Evolutionary conservation across 2,888 invertebrate species (phyloP), one percentile per base, ranked within the genome.

Genomic region (Drosophila mettleri): DNA sequence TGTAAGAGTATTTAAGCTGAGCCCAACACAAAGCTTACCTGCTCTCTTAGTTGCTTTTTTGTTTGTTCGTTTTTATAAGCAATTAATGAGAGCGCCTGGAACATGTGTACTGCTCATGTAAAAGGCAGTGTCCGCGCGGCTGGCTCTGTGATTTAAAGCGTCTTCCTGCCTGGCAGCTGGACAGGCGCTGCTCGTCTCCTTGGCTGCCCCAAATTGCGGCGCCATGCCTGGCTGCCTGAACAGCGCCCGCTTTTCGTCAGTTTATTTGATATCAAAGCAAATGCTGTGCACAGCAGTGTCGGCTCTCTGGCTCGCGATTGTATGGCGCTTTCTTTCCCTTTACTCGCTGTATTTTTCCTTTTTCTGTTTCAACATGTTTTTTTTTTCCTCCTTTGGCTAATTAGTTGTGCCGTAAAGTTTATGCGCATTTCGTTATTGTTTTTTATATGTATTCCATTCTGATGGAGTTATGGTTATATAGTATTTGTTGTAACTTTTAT

Each of bases 371-470:
- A 20, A 20, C 20, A n/a, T n/a, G n/a, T n/a, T n/a, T 33, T n/a
- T 22, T 49, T 14, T 31, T 24, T 43, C 31, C 33, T 29, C 45
- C 43, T 34, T 57, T 43, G 55, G 45, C 76, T 85, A 84, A 84
- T 84, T 84, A 89, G 83, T 82, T 89, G 86, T 48, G 82, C 73
- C 73, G 65, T 84, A 71, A 84, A 89, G 24, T 89, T 85, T 75
- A 80, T 80, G 85, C 81, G 71, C 53, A 58, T 84, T 69, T 76
- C 68, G 65, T 88, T 88, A 80, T 81, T 85, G 71, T 84, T 70
- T 43, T 72, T 41, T 33, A 38, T 36, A 61, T 59, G 48, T 69
- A 43, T 67, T n/a, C 34, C 55, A 66, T 77, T 61, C 43, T 65
- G 38, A 41, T 51, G 60, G 45, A 52, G 75, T 68, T 87, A 66